These are phyloP conservation scores for Chorisops tibialis DNA, from an alignment of 2,888 invertebrate species.

Conservation along the genomic window DNA sequence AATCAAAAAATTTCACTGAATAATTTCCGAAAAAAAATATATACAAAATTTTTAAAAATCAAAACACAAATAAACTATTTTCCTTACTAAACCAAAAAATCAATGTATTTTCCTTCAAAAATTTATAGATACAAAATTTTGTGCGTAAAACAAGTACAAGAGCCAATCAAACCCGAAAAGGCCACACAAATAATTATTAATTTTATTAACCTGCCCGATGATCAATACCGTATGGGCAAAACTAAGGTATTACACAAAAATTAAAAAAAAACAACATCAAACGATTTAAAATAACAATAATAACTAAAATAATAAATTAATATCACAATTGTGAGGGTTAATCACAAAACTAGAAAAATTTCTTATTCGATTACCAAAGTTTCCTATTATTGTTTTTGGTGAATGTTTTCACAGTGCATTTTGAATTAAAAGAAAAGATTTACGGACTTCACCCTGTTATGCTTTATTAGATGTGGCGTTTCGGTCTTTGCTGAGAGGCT, in stretches of 20 bases:
- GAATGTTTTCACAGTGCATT: too few species aligned
- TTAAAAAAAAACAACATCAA: not conserved
- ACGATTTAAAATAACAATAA: too few species aligned
- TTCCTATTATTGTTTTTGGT: too few species aligned
- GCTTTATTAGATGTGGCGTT: too few species aligned
- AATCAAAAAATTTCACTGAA: not conserved
- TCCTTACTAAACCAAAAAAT: not conserved
- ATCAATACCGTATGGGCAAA: conserved; percentile 92
- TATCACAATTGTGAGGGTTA: too few species aligned
- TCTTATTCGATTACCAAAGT: too few species aligned
- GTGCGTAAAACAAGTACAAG: conserved; percentile 85
- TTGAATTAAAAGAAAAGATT: too few species aligned
- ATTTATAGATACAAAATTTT: conserved; percentile 95
- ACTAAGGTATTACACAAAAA: conserved; percentile 84
- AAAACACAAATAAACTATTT: conserved; percentile 3
- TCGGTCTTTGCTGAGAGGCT: too few species aligned
- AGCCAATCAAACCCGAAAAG: conserved; percentile 69
- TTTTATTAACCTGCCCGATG: conserved; percentile 78
- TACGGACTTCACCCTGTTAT: too few species aligned
- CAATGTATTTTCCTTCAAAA: conserved; percentile 5
- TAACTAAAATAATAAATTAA: too few species aligned
- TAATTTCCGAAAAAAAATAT: too few species aligned
- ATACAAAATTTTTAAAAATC: not conserved
- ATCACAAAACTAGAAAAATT: too few species aligned
- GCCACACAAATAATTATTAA: conserved; percentile 81